Percentiles rank a stretch among this genome's conserved stretches.
phyloP scores from a whole-genome alignment of 1,140 invertebrate genomes.

The Dendroctonus ponderosae region DNA sequence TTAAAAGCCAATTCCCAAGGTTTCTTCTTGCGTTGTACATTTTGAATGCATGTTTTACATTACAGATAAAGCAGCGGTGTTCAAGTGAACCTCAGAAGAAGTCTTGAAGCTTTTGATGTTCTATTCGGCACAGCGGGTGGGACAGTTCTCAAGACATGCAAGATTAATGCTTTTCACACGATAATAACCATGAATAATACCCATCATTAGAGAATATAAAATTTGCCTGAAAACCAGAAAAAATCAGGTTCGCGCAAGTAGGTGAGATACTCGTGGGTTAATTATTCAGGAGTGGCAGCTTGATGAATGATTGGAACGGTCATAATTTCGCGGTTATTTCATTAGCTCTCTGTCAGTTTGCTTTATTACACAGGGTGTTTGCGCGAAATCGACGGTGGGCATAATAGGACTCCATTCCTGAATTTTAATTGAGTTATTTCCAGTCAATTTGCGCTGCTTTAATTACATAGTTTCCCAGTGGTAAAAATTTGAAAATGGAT shows the following conservation, averaged over 20 bases:
- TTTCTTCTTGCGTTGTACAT: too few relatives aligned
- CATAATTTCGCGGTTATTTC: slow-evolving; percentile 32
- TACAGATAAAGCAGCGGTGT: too few relatives aligned
- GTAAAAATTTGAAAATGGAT: background rate
- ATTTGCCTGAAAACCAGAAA: slow-evolving; percentile 1
- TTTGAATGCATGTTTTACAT: too few relatives aligned
- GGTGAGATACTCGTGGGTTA: slow-evolving; percentile 28
- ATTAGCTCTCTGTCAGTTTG: slow-evolving; percentile 30
- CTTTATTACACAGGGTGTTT: slow-evolving; percentile 32
- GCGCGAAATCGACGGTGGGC: slow-evolving; percentile 8
- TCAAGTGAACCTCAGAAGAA: too few relatives aligned
- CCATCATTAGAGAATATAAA: too few relatives aligned
- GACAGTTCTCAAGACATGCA: too few relatives aligned
- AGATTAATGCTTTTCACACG: too few relatives aligned
- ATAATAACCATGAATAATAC: too few relatives aligned
- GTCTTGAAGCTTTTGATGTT: too few relatives aligned
- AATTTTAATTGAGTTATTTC: slow-evolving; percentile 28
- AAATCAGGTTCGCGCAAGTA: slow-evolving; percentile 15
- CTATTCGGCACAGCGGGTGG: too few relatives aligned
- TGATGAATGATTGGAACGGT: slow-evolving; percentile 28
- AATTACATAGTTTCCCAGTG: background rate
- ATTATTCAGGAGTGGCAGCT: slow-evolving; percentile 31
- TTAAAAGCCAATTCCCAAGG: too few relatives aligned
- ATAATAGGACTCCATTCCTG: slow-evolving; percentile 32
- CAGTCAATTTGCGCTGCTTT: slow-evolving; percentile 1